phyloP scores from a whole-genome alignment of 2,113 vertebrate species.

The Sminthopsis crassicaudata region DNA sequence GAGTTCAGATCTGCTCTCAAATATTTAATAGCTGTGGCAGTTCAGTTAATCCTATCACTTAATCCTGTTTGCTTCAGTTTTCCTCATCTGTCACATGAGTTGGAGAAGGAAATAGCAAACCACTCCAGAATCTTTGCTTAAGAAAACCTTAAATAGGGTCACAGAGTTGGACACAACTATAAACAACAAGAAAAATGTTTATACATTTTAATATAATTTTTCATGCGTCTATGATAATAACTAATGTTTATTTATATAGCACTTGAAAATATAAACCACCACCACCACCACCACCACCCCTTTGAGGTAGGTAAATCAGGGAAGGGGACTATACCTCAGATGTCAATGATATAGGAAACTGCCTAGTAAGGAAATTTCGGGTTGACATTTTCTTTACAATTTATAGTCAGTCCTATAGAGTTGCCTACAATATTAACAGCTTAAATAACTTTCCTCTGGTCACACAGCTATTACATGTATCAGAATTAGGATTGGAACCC shows the following conservation, averaged over 20 bases:
- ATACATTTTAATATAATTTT: neutral
- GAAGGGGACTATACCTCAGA: neutral
- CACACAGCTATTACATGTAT: neutral
- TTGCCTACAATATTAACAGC: neutral
- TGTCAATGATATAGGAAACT: neutral
- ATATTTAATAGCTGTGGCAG: too few species aligned
- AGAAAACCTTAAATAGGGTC: too few species aligned
- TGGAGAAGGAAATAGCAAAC: too few species aligned
- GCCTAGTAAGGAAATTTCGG: neutral
- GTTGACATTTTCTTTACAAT: neutral
- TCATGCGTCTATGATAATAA: neutral
- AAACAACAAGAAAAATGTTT: too few species aligned
- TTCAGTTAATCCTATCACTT: too few species aligned
- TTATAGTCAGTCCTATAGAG: too few species aligned
- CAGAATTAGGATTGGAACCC: neutral
- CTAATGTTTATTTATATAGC: neutral
- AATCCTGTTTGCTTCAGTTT: too few species aligned
- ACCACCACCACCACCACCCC: too few species aligned
- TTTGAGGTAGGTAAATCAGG: neutral
- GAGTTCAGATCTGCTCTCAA: too few species aligned
- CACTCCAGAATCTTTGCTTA: too few species aligned
- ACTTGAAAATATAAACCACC: neutral
- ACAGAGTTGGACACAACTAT: too few species aligned
- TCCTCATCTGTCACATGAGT: too few species aligned
- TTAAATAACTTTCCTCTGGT: neutral